These are phyloP conservation scores for Eufriesea mexicana DNA, from an alignment of 1,140 invertebrate species.

Conservation along the genomic window DNA sequence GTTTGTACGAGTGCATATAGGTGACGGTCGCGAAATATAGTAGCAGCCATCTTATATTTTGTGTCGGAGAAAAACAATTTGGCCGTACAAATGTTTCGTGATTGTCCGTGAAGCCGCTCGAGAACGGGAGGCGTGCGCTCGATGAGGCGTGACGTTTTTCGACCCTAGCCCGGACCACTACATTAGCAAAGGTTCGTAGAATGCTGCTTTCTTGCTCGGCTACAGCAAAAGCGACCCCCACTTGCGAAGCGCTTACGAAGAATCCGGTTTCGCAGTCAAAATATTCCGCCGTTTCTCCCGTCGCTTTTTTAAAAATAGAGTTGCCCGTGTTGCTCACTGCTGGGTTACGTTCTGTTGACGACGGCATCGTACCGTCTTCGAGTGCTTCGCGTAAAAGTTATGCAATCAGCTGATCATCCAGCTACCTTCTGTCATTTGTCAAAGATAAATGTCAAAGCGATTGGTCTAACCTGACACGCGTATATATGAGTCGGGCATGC, in stretches of 20 bases:
- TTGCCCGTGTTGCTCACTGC: constrained; percentile 38
- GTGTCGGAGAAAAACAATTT: constrained; percentile 82
- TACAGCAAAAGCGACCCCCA: constrained; percentile 50
- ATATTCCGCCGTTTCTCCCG: constrained; percentile 55
- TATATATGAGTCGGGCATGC: constrained; percentile 47
- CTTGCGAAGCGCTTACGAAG: constrained; percentile 40
- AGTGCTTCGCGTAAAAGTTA: constrained; percentile 77
- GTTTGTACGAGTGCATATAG: constrained; percentile 66
- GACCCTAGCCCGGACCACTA: constrained; percentile 79
- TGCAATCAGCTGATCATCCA: constrained; percentile 82
- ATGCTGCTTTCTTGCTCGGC: constrained; percentile 31
- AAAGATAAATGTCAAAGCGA: constrained; percentile 79
- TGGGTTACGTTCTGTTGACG: constrained; percentile 34
- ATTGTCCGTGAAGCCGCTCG: constrained; percentile 77
- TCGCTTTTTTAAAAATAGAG: constrained; percentile 64
- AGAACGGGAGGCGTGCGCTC: constrained; percentile 76
- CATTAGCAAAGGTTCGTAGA: constrained; percentile 82
- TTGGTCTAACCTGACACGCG: constrained; percentile 68
- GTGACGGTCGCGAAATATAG: constrained; percentile 77
- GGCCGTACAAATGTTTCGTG: constrained; percentile 80
- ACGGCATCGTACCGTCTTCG: constrained; percentile 56
- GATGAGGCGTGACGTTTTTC: constrained; percentile 79
- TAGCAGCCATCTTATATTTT: constrained; percentile 83
- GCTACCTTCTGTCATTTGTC: constrained; percentile 79
- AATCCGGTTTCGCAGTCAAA: constrained; percentile 58